Base-by-base conservation (phyloP, 2,797 vertebrate species). In the Masticophis lateralis region DNA sequence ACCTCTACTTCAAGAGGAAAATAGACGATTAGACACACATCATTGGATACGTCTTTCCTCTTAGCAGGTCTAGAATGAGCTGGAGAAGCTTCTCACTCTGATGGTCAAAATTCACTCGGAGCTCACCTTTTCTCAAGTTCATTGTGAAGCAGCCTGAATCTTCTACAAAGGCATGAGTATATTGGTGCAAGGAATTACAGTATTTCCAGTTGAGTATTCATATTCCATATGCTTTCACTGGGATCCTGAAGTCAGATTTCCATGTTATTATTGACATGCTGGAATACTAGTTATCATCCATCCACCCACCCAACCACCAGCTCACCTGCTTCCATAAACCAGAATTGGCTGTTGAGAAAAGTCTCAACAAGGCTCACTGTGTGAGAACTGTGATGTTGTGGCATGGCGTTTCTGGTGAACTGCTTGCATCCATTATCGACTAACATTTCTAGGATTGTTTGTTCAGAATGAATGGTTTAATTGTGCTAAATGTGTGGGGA, bases 401-500 rank as follows among this genome's bases (percentile, higher is more conserved):
- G 53, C 2, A 22, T 66, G 51, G 25, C 1, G 2, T 57, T 66
- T 83, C 89, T 87, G 25, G 60, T 13, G 87, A 91, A 86, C 61
- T 74, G 57, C 92, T 69, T 89, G 91, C 87, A 25, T 92, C 43
- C 66, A 90, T 92, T 92, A 92, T 89, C 89, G 89, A 92, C 89
- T 63, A 92, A 92, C 94, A 95, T 91, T 25, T 28, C 89, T 59
- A 56, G 88, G 93, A 88, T 79, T 91, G 87, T 94, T 92, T 92
- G 87, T 87, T 57, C 89, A 94, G 94, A 94, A 91, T 88, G 93
- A 96, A 88, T 95, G 93, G 94, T 92, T 96, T 93, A 60, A 86
- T 92, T 93, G 94, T 63, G 51, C 90, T 59, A 91, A 95, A 94
- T 94, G 93, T 93, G 91, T 95, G 53, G 92, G 92, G 56, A 90